Conservation (phyloP, 2,888 invertebrate species). For the Gastrophysa polygoni region DNA sequence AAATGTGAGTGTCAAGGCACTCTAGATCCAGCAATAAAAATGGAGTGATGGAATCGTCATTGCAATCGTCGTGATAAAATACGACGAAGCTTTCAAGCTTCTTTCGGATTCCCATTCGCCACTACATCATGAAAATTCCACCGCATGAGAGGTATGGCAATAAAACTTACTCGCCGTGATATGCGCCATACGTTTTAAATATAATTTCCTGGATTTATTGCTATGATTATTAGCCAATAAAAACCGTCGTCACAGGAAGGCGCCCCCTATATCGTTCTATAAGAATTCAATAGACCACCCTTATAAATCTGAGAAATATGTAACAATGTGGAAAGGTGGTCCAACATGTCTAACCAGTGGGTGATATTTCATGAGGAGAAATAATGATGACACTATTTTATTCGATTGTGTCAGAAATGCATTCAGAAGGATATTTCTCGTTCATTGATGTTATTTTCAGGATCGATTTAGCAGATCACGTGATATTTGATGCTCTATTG, state of each 20-base stretch:
- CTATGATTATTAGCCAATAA: conserved; percentile 17
- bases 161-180: not conserved
- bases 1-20: not conserved
- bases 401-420: no score
- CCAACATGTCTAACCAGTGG: not conserved
- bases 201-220: conserved; percentile 16
- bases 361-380: no score
- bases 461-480: no score
- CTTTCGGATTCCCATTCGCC: not conserved
- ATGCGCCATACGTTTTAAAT: conserved; percentile 16
- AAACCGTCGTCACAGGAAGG: conserved; percentile 7
- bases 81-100: not conserved
- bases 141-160: not conserved
- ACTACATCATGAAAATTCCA: not conserved
- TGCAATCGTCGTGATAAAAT: not conserved
- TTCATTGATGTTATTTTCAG: no score
- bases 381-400: no score
- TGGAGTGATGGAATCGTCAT: not conserved
- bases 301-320: conserved; percentile 9
- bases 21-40: not conserved
- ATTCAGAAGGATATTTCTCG: no score
- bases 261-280: conserved; percentile 5
- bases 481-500: no score
- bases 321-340: conserved; percentile 1
- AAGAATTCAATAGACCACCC: conserved; percentile 10